Evolutionary conservation across 1,140 invertebrate genomes (phyloP).

Genomic region (Triops cancriformis): DNA sequence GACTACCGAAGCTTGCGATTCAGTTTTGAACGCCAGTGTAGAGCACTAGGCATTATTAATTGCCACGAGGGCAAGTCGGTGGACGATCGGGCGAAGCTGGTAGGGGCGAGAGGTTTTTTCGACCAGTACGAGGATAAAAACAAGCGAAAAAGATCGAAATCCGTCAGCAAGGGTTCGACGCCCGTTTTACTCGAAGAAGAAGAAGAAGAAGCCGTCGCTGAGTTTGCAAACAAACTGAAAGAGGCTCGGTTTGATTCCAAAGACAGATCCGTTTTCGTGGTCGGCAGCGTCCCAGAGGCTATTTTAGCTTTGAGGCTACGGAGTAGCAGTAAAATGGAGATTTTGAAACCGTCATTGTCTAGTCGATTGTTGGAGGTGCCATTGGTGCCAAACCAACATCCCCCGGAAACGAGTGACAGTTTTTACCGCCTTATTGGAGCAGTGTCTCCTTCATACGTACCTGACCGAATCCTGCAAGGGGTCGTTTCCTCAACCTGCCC

Average conservation of each 20-base stretch:
- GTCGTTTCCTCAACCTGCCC: background rate
- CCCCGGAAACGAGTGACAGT: background rate
- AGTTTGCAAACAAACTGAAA: background rate
- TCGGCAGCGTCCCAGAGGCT: background rate
- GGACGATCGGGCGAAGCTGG: background rate
- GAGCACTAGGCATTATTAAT: background rate
- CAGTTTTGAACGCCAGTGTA: background rate
- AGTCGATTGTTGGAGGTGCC: conserved; percentile 4
- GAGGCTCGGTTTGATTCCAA: background rate
- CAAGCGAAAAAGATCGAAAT: background rate
- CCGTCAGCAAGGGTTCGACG: background rate
- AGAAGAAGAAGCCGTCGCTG: background rate
- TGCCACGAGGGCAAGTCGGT: background rate
- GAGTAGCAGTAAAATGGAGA: background rate
- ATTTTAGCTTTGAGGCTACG: background rate
- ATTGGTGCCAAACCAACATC: conserved; percentile 20
- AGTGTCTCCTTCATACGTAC: conserved; percentile 47
- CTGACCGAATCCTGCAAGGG: conserved; percentile 64
- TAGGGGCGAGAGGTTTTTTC: background rate
- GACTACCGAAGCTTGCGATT: conserved; percentile 33
- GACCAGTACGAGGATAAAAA: background rate
- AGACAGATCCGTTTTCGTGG: background rate
- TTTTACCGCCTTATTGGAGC: background rate
- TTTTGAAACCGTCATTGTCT: conserved; percentile 1
- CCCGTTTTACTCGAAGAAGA: background rate